Base-by-base conservation (phyloP, 2,797 vertebrate genomes). In the Gambusia yucatana region DNA sequence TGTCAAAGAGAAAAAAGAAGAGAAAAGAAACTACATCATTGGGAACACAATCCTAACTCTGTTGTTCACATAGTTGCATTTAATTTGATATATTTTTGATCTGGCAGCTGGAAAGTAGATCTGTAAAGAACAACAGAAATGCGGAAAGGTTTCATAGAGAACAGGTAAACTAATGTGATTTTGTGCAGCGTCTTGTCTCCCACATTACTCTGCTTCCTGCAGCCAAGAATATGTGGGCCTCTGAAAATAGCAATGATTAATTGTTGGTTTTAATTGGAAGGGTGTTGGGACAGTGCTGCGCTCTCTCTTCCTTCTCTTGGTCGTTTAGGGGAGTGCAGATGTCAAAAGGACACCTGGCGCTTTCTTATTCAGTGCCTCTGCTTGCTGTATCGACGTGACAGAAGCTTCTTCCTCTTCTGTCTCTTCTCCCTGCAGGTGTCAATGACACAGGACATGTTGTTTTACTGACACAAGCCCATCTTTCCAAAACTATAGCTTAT, bases 191-290 rank as follows among this genome's bases (percentile, higher is more conserved):
- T 75, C 87, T 94, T 84, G 92, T 79, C 86, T 75, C 48, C 81
- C 84, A 86, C 30, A 25, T 90, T 90, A 78, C 85, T 33, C n/a
- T 82, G 89, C 86, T 83, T 86, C 82, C 81, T 75, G 86, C 92
- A 86, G 73, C 76, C 33, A 81, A 91, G 80, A 87, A 92, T 93
- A 91, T 94, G 93, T 93, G 80, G 82, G 82, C 82, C 90, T 89
- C 94, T 95, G 93, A 93, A 95, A 95, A 96, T 95, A 96, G 94
- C 89, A 86, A 89, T 92, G 92, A 95, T 95, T 96, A 95, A 95
- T 94, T 95, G 90, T 91, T 80, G 87, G 83, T 88, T 94, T 94
- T 95, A 94, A 96, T 95, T 95, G 92, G 91, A 76, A 76, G 90
- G 82, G 76, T 86, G 91, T 80, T 78, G 82, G 79, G 79, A 90